A percentile compares a stretch with the other conserved stretches of the same genome.
These are phyloP conservation scores for Sorex araneus DNA, from an alignment of 2,113 vertebrate genomes.

Conservation along the genomic window DNA sequence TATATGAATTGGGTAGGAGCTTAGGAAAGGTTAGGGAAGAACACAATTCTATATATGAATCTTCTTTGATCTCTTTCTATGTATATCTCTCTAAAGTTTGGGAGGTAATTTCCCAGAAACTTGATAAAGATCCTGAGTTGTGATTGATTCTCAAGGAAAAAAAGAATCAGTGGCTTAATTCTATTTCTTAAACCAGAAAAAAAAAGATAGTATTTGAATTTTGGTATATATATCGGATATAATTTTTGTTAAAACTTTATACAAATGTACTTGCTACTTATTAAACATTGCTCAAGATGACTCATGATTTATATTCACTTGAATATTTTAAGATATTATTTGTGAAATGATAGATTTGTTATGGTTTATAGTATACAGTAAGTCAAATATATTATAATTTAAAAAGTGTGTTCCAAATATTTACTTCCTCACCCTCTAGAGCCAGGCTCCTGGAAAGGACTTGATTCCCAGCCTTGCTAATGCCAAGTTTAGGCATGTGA, in stretches of 20 bases:
- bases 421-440: not conserved
- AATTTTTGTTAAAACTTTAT: not conserved
- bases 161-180: not conserved
- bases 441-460: not conserved
- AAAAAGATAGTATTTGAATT: not conserved
- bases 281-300: not conserved
- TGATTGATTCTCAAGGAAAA: not conserved
- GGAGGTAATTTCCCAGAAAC: not conserved
- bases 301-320: slow-evolving; percentile 7
- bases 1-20: not conserved
- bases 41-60: not conserved
- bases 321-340: not conserved
- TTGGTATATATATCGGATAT: not conserved
- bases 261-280: not conserved
- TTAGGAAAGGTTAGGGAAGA: no score
- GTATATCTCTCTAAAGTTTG: not conserved
- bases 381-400: not conserved
- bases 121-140: not conserved
- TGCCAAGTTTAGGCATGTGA: not conserved
- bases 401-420: slow-evolving; percentile 21
- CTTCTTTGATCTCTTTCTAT: not conserved
- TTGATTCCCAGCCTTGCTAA: not conserved
- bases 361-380: not conserved
- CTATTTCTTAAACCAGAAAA: not conserved
- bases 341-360: not conserved